Evolutionary conservation across 2,113 vertebrate species (phyloP), one percentile per base, ranked within the genome.

Genomic region (Perca fluviatilis): DNA sequence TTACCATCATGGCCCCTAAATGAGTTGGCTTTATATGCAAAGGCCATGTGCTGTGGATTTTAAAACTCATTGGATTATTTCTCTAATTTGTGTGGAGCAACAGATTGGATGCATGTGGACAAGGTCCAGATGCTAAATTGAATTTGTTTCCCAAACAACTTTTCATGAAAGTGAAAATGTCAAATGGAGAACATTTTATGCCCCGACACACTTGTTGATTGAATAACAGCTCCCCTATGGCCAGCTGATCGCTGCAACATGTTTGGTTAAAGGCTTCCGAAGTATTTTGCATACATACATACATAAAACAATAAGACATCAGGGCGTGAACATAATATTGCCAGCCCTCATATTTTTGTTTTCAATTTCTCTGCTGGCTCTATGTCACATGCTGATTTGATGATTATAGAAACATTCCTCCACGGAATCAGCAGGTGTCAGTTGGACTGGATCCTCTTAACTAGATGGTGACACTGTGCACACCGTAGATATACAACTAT

Each of bases 1-100:
- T 51, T 47, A 11, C 60, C 51, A 21, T 74, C 4, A 46, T 63
- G 43, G 16, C 49, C 33, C 33, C 49, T 74, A 18, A 60, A 65
- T 25, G 36, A 79, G 60, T 57, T 56, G 16, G 15, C 47, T 40
- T 56, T 54, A 47, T 58, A 79, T 18, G 15, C 73, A 69, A 79
- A 74, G 74, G 80, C 27, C 85, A 88, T 72, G 73, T 79, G 87
- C 70, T 66, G 23, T 63, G 19, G 51, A 77, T 70, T 80, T 68
- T 65, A 62, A 68, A 76, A 80, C 65, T 84, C 67, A 90, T 80
- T 83, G 27, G 87, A 79, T 87, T 86, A 91, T 88, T 88, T 71
- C 77, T 71, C 9, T 84, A 53, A 85, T 83, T 74, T 77, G 78
- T 77, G 67, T 72, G 60, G 62, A 53, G 46, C 70, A 3, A 54